Conservation (phyloP, 1,140 invertebrate species). For the Zophobas atratus region DNA sequence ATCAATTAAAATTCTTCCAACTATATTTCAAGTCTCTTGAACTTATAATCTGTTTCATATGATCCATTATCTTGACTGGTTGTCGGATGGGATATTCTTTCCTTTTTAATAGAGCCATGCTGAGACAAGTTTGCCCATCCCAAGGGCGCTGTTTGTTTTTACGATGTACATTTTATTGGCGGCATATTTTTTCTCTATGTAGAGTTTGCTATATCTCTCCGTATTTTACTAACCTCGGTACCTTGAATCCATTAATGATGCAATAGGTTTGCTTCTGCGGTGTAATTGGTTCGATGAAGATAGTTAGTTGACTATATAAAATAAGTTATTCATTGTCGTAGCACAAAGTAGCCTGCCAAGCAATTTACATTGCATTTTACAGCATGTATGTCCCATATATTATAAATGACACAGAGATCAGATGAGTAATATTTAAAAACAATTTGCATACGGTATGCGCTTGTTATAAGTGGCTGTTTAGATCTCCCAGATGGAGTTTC, state of each 20-base stretch:
- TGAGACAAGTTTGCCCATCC: conserved; percentile 37
- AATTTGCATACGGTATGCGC: conserved; percentile 22
- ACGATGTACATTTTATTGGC: conserved; percentile 29
- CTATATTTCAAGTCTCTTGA: conserved; percentile 8
- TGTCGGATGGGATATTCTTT: conserved; percentile 17
- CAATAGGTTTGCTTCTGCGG: conserved; percentile 16
- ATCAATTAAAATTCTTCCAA: conserved; percentile 13
- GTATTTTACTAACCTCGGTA: conserved; percentile 31
- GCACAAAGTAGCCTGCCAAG: conserved; percentile 6
- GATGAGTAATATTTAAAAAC: conserved; percentile 18
- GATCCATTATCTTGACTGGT: conserved; percentile 17
- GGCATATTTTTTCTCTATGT: conserved; percentile 12
- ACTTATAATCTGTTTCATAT: conserved; percentile 10
- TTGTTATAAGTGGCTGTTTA: background rate
- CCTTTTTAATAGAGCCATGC: conserved; percentile 26
- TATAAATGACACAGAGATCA: conserved; percentile 22
- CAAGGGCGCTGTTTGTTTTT: conserved; percentile 40
- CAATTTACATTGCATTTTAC: conserved; percentile 32
- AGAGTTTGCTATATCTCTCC: conserved; percentile 2
- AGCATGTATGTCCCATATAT: conserved; percentile 19
- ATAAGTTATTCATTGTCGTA: conserved; percentile 40
- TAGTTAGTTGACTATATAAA: conserved; percentile 25
- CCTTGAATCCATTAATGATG: conserved; percentile 23
- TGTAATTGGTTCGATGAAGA: conserved; percentile 28
- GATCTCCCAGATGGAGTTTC: background rate